Percentiles rank a stretch among this genome's conserved stretches.
Conservation (phyloP, 2,797 vertebrate genomes). For the Eulemur coronatus region DNA sequence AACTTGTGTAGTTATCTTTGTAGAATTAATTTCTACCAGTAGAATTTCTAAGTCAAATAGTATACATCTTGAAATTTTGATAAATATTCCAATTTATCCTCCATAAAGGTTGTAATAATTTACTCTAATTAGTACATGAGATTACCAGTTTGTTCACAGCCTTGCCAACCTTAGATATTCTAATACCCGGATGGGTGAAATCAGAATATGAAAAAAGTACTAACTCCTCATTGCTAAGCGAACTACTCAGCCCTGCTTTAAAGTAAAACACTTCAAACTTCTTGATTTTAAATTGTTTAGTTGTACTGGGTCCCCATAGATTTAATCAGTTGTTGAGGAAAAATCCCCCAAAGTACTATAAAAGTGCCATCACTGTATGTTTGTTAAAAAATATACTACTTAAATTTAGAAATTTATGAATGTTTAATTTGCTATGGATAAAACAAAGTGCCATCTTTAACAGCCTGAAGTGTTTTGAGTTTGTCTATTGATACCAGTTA, state of each 20-base stretch:
- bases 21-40: not conserved
- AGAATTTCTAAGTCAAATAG: not conserved
- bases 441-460: not conserved
- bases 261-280: not conserved
- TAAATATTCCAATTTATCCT: not conserved
- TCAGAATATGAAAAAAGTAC: not conserved
- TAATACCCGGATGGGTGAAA: not conserved
- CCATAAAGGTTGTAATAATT: not conserved
- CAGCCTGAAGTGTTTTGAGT: not conserved
- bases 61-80: not conserved
- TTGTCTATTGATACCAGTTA: not conserved
- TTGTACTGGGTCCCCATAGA: not conserved
- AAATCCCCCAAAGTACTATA: not conserved
- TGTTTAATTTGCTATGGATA: not conserved
- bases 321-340: not conserved
- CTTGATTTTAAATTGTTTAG: not conserved
- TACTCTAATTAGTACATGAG: not conserved
- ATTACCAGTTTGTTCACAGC: not conserved
- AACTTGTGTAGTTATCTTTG: not conserved
- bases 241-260: not conserved
- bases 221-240: not conserved
- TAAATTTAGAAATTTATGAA: not conserved
- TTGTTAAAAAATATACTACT: not conserved
- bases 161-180: not conserved
- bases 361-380: not conserved